Evolutionary conservation across 2,113 vertebrate genomes (phyloP), one percentile per base, ranked within the genome.

Genomic region (Leucopsar rothschildi): DNA sequence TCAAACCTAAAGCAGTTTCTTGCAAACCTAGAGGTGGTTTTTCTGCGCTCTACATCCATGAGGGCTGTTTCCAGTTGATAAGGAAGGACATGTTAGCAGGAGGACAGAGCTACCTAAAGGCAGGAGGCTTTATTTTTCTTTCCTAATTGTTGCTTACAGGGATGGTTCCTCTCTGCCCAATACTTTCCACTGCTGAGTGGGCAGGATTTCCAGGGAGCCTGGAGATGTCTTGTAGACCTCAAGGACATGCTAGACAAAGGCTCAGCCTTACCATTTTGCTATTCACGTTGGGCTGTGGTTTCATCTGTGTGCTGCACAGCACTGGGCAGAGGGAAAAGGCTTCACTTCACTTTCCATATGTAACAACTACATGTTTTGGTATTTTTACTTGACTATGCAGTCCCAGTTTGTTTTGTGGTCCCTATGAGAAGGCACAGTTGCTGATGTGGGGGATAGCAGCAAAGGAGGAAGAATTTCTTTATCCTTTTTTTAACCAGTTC

Each of bases 61-160:
- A 88, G 27, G 35, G 55, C 86, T 88, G 79, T 53, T 93, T 83
- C 42, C 27, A 77, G 29, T 52, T 90, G 79, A 90, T 93, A 94
- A 88, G 88, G 61, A 86, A 70, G 33, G 79, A 93, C 47, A 59
- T 2, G 5, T 73, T 63, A 88, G 47, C 47, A 90, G 60, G 61
- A 94, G 42, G 29, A 81, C 18, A 78, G 61, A 88, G 39, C 6
- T 70, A 82, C 82, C 66, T 69, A 53, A 80, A 56, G 75, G 80
- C 56, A 70, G 56, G 23, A 80, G 13, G 22, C 35, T 35, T 42
- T 63, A 31, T 76, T 85, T 94, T 93, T 72, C 60, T 77, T 70
- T 52, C 56, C 10, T 83, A 63, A 80, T 92, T 93, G 69, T 40
- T 65, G 40, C 47, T 79, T 28, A 27, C 52, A 83, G 65, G 59